A percentile compares a stretch with the other conserved stretches of the same genome.
Conservation (phyloP, 2,113 vertebrate genomes). For the Macroglossus sobrinus region DNA sequence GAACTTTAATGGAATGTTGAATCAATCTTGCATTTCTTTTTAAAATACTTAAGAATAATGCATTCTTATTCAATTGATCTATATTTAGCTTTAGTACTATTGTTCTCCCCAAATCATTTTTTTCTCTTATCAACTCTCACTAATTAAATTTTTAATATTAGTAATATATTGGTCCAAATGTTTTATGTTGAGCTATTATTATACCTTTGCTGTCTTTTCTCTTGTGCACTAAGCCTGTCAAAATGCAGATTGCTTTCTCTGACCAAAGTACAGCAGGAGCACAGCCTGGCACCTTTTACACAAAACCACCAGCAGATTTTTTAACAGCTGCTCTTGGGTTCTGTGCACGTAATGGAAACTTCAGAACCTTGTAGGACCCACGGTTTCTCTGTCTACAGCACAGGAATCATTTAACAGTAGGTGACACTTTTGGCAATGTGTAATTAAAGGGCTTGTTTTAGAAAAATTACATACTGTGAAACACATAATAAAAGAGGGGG, state of each 20-base stretch:
- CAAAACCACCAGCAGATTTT: conserved; percentile 50
- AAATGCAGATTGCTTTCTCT: not conserved
- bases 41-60: not conserved
- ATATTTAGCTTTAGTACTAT: not conserved
- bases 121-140: not conserved
- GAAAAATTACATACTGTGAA: conserved; percentile 26
- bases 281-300: conserved; percentile 56
- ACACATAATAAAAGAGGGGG: conserved; percentile 41
- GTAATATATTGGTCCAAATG: not conserved
- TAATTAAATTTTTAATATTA: not conserved
- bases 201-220: conserved; percentile 6
- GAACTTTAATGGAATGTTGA: not conserved
- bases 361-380: conserved; percentile 40
- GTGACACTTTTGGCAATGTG: conserved; percentile 40
- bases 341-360: conserved; percentile 59
- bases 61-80: not conserved
- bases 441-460: conserved; percentile 60
- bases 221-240: conserved; percentile 23
- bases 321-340: conserved; percentile 68
- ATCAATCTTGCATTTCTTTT: not conserved
- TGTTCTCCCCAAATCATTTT: not conserved
- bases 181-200: conserved; percentile 14
- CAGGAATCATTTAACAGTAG: conserved; percentile 68
- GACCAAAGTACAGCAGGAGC: conserved; percentile 63
- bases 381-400: conserved; percentile 47